Evolutionary conservation across 2,797 vertebrate species (phyloP).

Genomic region (Sebastes hubbsi): DNA sequence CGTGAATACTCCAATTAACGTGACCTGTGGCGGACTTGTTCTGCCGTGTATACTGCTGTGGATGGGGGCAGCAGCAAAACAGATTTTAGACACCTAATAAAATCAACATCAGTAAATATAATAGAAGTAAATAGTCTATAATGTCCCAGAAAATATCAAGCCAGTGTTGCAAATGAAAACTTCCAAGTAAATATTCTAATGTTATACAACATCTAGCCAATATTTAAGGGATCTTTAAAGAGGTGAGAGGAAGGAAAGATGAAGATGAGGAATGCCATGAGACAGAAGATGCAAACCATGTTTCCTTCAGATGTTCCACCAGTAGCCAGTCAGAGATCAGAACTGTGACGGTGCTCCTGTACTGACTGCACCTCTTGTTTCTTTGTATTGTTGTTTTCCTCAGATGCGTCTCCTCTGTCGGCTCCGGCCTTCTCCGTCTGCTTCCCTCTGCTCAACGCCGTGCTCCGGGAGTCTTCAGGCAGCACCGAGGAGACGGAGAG

Average conservation of each 20-base stretch:
- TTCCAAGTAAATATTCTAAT: background rate
- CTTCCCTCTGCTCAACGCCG: slow-evolving; percentile 92
- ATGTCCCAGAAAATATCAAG: background rate
- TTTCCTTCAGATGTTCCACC: background rate
- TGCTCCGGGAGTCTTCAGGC: slow-evolving; percentile 85
- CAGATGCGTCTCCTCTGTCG: slow-evolving; percentile 72
- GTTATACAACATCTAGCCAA: background rate
- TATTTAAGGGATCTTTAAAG: background rate
- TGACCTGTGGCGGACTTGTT: too few species aligned
- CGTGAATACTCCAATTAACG: too few species aligned
- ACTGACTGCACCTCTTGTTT: background rate
- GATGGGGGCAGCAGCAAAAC: too few species aligned
- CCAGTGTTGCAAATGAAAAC: background rate
- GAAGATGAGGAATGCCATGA: background rate
- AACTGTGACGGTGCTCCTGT: background rate
- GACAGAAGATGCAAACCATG: background rate
- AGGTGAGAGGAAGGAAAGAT: background rate
- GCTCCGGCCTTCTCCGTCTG: slow-evolving; percentile 88
- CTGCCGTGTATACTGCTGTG: too few species aligned
- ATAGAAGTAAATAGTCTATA: background rate
- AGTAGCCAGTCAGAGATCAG: background rate
- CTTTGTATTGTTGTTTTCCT: background rate
- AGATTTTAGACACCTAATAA: background rate
- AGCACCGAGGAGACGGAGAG: slow-evolving; percentile 87
- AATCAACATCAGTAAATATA: too few species aligned